These are phyloP conservation scores for Plagiodera versicolora DNA, from an alignment of 2,888 invertebrate genomes.

Conservation along the genomic window DNA sequence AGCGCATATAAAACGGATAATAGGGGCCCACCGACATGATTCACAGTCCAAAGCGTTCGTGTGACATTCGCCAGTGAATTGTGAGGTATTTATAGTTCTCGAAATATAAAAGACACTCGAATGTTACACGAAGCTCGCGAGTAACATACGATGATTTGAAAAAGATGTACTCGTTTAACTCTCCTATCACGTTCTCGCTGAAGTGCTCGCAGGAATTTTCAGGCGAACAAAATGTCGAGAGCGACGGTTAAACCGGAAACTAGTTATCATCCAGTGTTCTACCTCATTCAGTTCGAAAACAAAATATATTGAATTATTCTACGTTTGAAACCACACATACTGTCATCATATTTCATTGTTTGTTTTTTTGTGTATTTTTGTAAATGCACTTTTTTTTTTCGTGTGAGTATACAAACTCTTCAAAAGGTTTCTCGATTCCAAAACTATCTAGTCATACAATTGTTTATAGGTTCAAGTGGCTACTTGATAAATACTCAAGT, in stretches of 20 bases:
- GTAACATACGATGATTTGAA: slow-evolving; percentile 12
- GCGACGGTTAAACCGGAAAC: slow-evolving; percentile 42
- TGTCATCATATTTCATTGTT: too few species aligned
- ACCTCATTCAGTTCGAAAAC: too few species aligned
- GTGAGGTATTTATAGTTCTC: slow-evolving; percentile 34
- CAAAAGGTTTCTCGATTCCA: too few species aligned
- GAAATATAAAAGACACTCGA: slow-evolving; percentile 37
- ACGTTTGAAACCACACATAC: too few species aligned
- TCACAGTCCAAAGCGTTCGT: not conserved
- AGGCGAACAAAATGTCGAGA: slow-evolving; percentile 32
- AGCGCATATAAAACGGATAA: not conserved
- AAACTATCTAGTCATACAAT: too few species aligned
- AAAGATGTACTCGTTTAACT: slow-evolving; percentile 18
- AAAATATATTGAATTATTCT: too few species aligned
- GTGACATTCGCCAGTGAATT: slow-evolving; percentile 32
- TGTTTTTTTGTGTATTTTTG: too few species aligned
- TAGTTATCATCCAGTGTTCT: too few species aligned
- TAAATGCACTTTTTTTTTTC: too few species aligned
- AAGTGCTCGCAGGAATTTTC: slow-evolving; percentile 17
- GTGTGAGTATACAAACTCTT: too few species aligned
- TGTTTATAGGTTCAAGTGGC: too few species aligned
- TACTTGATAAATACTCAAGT: too few species aligned
- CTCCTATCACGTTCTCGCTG: not conserved
- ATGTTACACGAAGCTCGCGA: slow-evolving; percentile 34
- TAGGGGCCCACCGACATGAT: not conserved